Conservation (phyloP, 2,888 invertebrate genomes). For the Caenorhabditis sp. region DNA sequence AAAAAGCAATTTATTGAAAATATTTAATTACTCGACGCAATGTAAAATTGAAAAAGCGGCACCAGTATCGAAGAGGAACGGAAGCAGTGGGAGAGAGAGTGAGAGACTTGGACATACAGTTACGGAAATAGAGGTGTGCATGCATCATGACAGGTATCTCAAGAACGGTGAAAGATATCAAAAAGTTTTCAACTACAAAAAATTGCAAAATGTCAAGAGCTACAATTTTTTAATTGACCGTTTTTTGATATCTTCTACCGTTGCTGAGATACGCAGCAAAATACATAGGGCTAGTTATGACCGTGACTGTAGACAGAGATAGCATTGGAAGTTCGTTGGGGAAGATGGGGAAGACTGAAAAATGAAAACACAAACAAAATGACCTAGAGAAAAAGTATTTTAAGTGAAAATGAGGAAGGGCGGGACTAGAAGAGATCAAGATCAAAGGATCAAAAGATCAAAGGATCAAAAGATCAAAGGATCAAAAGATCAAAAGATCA, state of each 20-base stretch:
- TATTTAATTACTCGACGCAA: not conserved
- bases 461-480: too few relatives aligned
- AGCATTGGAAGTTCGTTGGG: conserved; percentile 16
- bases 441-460: not conserved
- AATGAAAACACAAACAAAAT: not conserved
- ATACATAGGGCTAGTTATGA: too few relatives aligned
- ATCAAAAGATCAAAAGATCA: not conserved
- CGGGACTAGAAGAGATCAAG: not conserved
- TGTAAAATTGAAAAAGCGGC: not conserved
- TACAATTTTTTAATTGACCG: too few relatives aligned
- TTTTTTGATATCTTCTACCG: too few relatives aligned
- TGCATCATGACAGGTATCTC: too few relatives aligned
- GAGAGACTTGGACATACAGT: not conserved
- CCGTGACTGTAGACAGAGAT: too few relatives aligned
- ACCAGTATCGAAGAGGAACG: conserved; percentile 7
- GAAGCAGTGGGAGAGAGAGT: not conserved
- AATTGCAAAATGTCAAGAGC: too few relatives aligned
- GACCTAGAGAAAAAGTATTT: not conserved
- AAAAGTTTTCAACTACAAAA: too few relatives aligned
- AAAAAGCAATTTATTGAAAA: conserved; percentile 17
- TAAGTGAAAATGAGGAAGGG: not conserved
- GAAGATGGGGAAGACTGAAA: too few relatives aligned
- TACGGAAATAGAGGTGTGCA: too few relatives aligned
- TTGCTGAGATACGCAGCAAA: too few relatives aligned
- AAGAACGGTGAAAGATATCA: too few relatives aligned